Base-by-base conservation (phyloP, 2,888 invertebrate genomes). In the Parnassius mnemosyne region DNA sequence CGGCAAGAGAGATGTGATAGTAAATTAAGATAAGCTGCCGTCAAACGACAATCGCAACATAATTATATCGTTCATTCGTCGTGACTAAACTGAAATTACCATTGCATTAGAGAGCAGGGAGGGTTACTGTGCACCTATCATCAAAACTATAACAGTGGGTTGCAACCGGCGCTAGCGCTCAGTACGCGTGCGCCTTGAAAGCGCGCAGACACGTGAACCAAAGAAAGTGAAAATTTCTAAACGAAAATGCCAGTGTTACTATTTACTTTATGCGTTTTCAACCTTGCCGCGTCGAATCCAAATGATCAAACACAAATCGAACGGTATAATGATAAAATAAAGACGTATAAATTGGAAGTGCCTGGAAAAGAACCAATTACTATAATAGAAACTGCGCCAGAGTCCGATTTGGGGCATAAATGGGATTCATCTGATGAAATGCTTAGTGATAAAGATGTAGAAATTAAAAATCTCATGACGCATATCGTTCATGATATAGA, bases 361-460 rank as follows among this genome's bases (percentile, higher is more conserved):
- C 93, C 93, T 1, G 93, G 93, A 65, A 92, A 92, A 42, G 81
- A 89, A 16, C 92, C 93, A 0, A 93, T 94, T 20, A 91, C 93
- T 1, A 93, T 94, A 42, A 85, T 93, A 63, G 94, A 94, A 79
- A 91, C 90, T 41, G 83, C 80, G 64, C 73, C 80, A 1, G 63
- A 74, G 69, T 71, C 74, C 52, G 74, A 79, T 57, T 67, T 69
- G 11, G 66, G 70, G 7, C 67, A 70, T 16, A 69, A 68, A 20
- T 71, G 69, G 67, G 65, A 66, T 47, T 49, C 63, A 12, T 60
- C 67, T 13, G 67, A 70, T 60, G 78, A 80, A 61, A 78, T 81
- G 55, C n/a, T 9, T n/a, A 77, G 76, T 10, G 69, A 74, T 9
- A 80, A 78, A 61, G 82, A 85, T 43, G 68, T 76, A 9, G 87